Conservation (phyloP, 2,113 vertebrate species). For the Crotalus tigris region DNA sequence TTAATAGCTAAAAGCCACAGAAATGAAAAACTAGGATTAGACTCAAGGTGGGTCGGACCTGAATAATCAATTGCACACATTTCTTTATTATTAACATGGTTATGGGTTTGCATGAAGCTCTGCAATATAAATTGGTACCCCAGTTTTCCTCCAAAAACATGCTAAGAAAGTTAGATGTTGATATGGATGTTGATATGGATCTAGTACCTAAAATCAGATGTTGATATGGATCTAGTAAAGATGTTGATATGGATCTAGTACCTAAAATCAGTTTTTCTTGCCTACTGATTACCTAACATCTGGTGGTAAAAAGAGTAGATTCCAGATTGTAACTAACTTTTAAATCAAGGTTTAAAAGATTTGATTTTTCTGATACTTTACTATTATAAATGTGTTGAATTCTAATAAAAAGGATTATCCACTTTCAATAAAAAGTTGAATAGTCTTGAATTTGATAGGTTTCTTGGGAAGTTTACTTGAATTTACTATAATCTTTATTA, state of each 20-base stretch:
- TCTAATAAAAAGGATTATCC: neutral
- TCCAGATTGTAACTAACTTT: conserved; percentile 6
- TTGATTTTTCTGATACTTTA: neutral
- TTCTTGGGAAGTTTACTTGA: neutral
- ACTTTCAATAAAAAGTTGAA: neutral
- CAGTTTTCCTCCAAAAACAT: conserved; percentile 1
- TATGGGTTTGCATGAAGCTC: conserved; percentile 29
- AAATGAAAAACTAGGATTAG: neutral
- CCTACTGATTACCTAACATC: neutral
- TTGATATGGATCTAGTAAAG: conserved; percentile 4
- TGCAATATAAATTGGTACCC: conserved; percentile 20
- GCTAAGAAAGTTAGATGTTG: neutral
- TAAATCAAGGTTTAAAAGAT: neutral
- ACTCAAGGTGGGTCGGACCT: neutral
- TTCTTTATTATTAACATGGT: neutral
- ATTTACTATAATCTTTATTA: neutral
- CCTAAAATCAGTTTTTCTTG: conserved; percentile 15
- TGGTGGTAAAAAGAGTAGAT: neutral
- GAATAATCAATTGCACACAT: neutral
- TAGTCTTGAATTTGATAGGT: neutral
- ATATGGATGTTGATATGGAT: neutral
- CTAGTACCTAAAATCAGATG: neutral
- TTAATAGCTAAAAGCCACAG: neutral
- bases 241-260: neutral
- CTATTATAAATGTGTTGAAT: neutral